Evolutionary conservation across 2,113 vertebrate genomes (phyloP), one percentile per base, ranked within the genome.

Genomic region (Grammomys surdaster): DNA sequence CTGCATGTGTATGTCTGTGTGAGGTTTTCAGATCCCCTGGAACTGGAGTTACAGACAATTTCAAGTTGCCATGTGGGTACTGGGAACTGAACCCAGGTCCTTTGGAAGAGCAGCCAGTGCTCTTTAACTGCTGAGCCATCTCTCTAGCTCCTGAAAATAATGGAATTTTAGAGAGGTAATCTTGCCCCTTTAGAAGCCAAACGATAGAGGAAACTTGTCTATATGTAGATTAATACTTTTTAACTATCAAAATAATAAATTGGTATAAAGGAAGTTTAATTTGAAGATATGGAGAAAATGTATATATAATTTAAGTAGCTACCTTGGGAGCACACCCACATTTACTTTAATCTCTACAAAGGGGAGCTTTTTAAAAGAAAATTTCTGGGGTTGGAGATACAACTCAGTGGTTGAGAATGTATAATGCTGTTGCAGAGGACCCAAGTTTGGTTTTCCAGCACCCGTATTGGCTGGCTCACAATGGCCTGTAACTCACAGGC

Each of bases 231-330:
- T 51, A 75, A 78, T 90, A 86, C 28, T 63, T 72, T 93, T 94
- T 92, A 93, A 96, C 19, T 85, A 19, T 31, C 63, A 93, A 76
- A 22, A 56, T 58, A 87, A 75, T 86, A 58, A 95, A 90, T 40
- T 92, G 48, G 9, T 88, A 26, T 75, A 81, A 93, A 90, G 90
- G 70, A 87, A 95, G 93, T 80, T 65, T 51, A 90, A 88, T 94
- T 95, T 91, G 82, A 90, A 77, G 40, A 82, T 87, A n/a, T 5
- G 13, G n/a, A 51, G 43, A 72, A 69, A 95, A 88, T 58, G 84
- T 70, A 77, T 93, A 46, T 31, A 81, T 70, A 48, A 88, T 82
- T 7, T 88, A 91, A 95, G 75, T 24, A 81, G 56, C 78, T 70
- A 73, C 33, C 33, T 85, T 67, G 19, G 31, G 24, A 20, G 36